A percentile compares a stretch with the other conserved stretches of the same genome.
These are phyloP conservation scores for Tetragonisca angustula DNA, from an alignment of 2,888 invertebrate species.

Conservation along the genomic window DNA sequence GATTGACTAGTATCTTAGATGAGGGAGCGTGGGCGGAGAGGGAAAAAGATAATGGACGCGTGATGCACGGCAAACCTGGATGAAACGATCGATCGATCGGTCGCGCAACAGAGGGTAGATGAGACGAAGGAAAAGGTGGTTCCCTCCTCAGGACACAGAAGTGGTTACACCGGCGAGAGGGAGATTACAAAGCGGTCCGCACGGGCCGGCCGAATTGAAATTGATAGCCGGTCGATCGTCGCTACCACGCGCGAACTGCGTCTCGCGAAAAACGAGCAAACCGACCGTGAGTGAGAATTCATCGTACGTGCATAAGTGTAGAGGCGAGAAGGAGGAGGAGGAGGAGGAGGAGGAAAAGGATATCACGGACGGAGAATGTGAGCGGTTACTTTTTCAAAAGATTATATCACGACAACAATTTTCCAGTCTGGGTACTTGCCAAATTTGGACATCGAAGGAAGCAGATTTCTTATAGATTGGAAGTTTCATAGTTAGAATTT, in stretches of 20 bases:
- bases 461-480: too few relatives aligned
- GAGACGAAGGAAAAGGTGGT: slow-evolving; percentile 9
- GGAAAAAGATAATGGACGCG: not conserved
- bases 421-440: slow-evolving; percentile 33
- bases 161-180: slow-evolving; percentile 63
- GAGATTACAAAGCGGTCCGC: slow-evolving; percentile 62
- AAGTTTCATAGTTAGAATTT: too few relatives aligned
- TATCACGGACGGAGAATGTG: too few relatives aligned
- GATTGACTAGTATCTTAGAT: not conserved
- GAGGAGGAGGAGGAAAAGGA: not conserved
- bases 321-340: not conserved
- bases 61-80: not conserved
- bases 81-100: slow-evolving; percentile 10
- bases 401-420: not conserved
- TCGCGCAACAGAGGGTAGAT: not conserved
- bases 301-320: not conserved
- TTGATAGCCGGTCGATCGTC: slow-evolving; percentile 68
- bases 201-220: slow-evolving; percentile 70
- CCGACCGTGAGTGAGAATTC: not conserved
- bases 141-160: slow-evolving; percentile 51
- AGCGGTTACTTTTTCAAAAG: not conserved
- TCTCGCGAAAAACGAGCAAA: slow-evolving; percentile 21
- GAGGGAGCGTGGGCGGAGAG: not conserved
- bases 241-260: slow-evolving; percentile 57
- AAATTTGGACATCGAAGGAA: not conserved